Base-by-base conservation (phyloP, 1,140 invertebrate genomes). In the Calliopsis andreniformis region DNA sequence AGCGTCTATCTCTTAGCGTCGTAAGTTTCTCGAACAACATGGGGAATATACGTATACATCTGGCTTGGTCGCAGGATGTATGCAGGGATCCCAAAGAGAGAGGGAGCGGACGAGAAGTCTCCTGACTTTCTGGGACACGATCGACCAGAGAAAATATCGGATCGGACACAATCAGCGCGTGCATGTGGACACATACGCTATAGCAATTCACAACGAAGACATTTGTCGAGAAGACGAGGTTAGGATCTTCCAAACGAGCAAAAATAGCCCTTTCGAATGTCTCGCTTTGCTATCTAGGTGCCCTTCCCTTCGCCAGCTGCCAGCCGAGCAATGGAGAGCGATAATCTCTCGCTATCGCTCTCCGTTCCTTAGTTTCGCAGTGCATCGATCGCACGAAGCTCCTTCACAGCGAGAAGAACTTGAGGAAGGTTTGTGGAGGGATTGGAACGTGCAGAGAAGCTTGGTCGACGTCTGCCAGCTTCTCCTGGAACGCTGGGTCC, bases 321-420 rank as follows among this genome's bases (percentile, higher is more conserved):
- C n/a, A n/a, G n/a, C n/a, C n/a, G n/a, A n/a, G n/a, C n/a, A 32
- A 43, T 39, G 35, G 35, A 39, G 3, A 3, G 35, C 10, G 35
- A 10, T 10, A 39, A 39, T 39, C 35, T 10, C 10, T 10, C 35
- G 35, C 35, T 39, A 10, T 39, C 35, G 35, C 35, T 14, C 7
- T 56, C 75, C 58, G 32, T 78, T 77, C 14, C 28, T 8, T 39
- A 2, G 47, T 64, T 8, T 53, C 39, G 39, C 18, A 45, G 25
- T 16, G 23, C 14, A 58, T 8, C 35, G 7, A n/a, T n/a, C 16
- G 53, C 39, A 16, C 45, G 67, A 68, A 70, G 53, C 75, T 62
- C n/a, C n/a, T 80, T 91, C 88, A 97, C 87, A 98, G 94, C 45
- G 97, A 97, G 92, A 98, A 98, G 91, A 97, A 98, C 90, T 97